A percentile compares a stretch with the other conserved stretches of the same genome.
phyloP scores from a whole-genome alignment of 2,113 vertebrate species.

The Thryonomys swinderianus region DNA sequence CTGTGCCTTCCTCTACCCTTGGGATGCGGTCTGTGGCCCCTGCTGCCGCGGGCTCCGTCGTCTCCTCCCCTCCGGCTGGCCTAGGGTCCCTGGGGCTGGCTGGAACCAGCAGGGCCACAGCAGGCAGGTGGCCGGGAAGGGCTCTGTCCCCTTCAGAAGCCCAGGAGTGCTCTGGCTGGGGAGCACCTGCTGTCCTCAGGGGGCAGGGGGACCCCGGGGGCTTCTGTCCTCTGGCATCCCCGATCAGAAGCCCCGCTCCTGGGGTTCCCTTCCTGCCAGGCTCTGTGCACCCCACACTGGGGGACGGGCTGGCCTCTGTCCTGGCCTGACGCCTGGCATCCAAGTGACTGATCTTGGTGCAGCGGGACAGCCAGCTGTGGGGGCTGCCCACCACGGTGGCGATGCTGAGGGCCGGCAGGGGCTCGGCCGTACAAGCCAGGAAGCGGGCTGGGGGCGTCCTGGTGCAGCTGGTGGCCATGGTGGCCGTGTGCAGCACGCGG shows the following conservation, averaged over 20 bases:
- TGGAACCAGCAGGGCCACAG: background rate
- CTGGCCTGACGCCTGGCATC: background rate
- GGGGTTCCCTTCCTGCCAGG: background rate
- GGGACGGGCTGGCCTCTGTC: background rate
- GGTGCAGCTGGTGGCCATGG: constrained; percentile 78
- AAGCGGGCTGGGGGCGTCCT: constrained; percentile 72
- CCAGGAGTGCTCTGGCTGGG: background rate
- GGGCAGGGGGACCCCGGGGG: background rate
- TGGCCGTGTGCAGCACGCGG: constrained; percentile 62
- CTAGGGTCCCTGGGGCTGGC: background rate
- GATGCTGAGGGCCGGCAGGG: constrained; percentile 77
- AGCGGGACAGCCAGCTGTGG: constrained; percentile 81
- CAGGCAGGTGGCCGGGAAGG: background rate
- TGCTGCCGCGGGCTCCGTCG: fast-evolving
- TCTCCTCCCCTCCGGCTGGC: background rate
- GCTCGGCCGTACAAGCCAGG: constrained; percentile 79
- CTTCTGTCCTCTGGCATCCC: background rate
- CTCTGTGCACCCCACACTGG: background rate
- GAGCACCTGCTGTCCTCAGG: background rate
- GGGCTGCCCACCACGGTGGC: constrained; percentile 83
- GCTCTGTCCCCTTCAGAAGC: background rate
- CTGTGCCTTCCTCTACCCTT: background rate
- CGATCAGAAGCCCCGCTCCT: background rate
- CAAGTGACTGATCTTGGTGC: background rate
- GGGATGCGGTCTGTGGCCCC: background rate